phyloP scores from a whole-genome alignment of 2,797 vertebrate genomes.

The Dendrocincla fuliginosa region DNA sequence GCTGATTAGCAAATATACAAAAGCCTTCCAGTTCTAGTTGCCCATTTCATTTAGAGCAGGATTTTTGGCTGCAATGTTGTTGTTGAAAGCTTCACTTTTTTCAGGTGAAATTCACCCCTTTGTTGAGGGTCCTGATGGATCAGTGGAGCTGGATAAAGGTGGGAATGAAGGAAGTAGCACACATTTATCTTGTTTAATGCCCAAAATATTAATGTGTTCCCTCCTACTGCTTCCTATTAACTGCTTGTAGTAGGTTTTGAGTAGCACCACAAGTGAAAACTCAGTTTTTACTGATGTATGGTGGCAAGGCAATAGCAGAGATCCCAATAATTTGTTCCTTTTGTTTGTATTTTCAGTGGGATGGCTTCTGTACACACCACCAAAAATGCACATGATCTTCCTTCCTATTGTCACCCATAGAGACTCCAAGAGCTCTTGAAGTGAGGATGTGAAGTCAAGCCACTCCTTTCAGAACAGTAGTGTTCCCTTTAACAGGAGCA shows the following conservation, averaged over 20 bases:
- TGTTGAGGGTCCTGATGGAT: not conserved
- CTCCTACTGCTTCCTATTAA: not conserved
- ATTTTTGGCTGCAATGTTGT: not conserved
- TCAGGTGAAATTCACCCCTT: not conserved
- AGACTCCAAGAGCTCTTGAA: not conserved
- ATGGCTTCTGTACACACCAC: not conserved
- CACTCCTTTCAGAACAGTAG: not conserved
- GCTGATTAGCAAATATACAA: constrained; percentile 57
- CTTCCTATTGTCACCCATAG: not conserved
- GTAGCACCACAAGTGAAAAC: not conserved
- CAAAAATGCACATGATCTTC: not conserved
- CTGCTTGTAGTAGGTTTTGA: not conserved
- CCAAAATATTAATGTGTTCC: not conserved
- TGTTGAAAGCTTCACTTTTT: not conserved
- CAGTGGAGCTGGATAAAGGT: not conserved
- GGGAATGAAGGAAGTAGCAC: not conserved
- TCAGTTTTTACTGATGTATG: not conserved
- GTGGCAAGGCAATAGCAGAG: not conserved
- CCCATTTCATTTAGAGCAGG: not conserved
- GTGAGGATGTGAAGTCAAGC: not conserved
- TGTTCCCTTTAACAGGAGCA: not conserved
- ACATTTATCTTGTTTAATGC: not conserved
- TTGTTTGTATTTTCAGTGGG: not conserved
- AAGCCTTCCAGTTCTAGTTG: constrained; percentile 42
- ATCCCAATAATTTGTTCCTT: not conserved